phyloP scores from a whole-genome alignment of 2,888 invertebrate genomes.

The Limenitis camilla region DNA sequence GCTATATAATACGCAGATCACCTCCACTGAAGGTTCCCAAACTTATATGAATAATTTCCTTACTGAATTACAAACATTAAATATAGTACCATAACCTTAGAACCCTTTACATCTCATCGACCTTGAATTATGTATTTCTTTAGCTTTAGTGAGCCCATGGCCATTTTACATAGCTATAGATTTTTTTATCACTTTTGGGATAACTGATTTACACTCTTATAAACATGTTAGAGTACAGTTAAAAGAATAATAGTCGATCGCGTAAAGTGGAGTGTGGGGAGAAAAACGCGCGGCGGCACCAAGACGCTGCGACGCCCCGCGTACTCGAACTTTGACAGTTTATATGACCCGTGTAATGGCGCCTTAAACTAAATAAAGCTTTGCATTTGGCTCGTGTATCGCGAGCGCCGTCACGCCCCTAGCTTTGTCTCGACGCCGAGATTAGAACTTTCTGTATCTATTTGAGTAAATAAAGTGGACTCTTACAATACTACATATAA shows the following conservation, averaged over 20 bases:
- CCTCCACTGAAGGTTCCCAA: no score
- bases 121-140: no score
- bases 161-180: no score
- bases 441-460: constrained; percentile 43
- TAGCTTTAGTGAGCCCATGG: no score
- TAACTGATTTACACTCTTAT: background rate
- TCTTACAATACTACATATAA: constrained; percentile 15
- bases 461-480: constrained; percentile 19
- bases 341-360: constrained; percentile 74
- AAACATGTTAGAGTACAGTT: constrained; percentile 21
- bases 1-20: constrained; percentile 27
- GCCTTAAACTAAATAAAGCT: constrained; percentile 71
- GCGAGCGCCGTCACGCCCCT: constrained; percentile 43
- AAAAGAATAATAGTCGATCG: constrained; percentile 45
- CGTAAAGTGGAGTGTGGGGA: constrained; percentile 34
- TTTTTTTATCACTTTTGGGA: no score
- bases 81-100: no score
- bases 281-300: constrained; percentile 37
- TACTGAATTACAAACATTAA: no score
- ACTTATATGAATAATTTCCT: no score
- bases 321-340: constrained; percentile 68
- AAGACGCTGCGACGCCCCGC: constrained; percentile 45
- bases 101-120: no score
- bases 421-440: constrained; percentile 53
- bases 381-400: constrained; percentile 62